Conservation (phyloP, 2,888 invertebrate species). For the Polydesmus complanatus region DNA sequence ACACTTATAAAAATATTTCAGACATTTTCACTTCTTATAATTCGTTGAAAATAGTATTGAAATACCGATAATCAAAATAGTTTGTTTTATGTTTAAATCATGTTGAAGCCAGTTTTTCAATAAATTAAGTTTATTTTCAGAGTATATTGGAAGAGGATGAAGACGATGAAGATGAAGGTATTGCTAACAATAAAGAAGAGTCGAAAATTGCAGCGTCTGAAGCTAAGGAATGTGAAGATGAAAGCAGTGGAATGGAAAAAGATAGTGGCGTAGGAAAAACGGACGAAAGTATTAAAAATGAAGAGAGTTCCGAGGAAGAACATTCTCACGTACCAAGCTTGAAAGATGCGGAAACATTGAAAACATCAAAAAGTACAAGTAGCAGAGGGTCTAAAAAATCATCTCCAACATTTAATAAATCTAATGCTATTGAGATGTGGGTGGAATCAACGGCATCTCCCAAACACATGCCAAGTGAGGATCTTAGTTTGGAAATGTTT, state of each 20-base stretch:
- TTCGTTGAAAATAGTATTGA: too few species aligned
- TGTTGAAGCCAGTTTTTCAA: neutral
- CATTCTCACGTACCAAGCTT: too few species aligned
- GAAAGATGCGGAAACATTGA: neutral
- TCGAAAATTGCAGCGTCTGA: neutral
- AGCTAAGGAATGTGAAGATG: neutral
- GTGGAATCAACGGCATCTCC: constrained; percentile 14
- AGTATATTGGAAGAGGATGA: constrained; percentile 12
- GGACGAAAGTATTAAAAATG: constrained; percentile 31
- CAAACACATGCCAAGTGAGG: constrained; percentile 24
- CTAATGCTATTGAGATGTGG: constrained; percentile 22
- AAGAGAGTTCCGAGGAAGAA: constrained; percentile 22
- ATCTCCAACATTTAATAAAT: constrained; percentile 18
- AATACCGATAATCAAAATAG: neutral
- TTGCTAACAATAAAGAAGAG: neutral
- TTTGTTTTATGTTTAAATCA: neutral
- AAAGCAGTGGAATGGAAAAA: constrained; percentile 25
- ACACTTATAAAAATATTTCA: too few species aligned
- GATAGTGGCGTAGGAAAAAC: constrained; percentile 33
- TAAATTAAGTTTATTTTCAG: neutral
- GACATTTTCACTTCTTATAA: too few species aligned
- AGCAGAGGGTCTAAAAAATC: neutral
- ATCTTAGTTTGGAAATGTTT: constrained; percentile 16
- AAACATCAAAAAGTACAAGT: neutral
- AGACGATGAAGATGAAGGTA: neutral